A percentile compares a stretch with the other conserved stretches of the same genome.
These are phyloP conservation scores for Apamea crenata DNA, from an alignment of 2,888 invertebrate species.

Conservation along the genomic window DNA sequence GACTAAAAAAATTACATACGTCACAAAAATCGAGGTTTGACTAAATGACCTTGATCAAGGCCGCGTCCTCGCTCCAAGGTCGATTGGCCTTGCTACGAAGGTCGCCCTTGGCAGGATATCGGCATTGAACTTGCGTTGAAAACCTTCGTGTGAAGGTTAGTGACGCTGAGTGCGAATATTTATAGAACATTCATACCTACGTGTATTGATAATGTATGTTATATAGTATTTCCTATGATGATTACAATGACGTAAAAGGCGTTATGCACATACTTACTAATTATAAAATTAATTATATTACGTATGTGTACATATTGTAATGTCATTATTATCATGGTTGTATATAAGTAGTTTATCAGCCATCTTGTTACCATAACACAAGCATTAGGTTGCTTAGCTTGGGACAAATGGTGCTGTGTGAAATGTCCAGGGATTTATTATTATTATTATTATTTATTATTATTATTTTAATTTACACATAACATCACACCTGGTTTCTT, in stretches of 20 bases:
- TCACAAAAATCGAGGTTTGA: not conserved
- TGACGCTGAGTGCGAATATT: constrained; percentile 35
- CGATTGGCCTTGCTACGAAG: constrained; percentile 69
- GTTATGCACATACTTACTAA: not conserved
- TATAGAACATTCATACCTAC: constrained; percentile 40
- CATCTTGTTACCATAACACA: too few species aligned
- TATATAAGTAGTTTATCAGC: too few species aligned
- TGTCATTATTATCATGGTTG: not conserved
- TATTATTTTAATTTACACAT: not conserved
- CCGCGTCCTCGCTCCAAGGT: constrained; percentile 72
- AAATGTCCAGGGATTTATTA: too few species aligned
- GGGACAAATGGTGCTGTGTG: too few species aligned
- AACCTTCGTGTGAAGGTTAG: constrained; percentile 66
- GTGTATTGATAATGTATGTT: not conserved
- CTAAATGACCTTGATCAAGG: constrained; percentile 51
- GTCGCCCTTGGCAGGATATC: constrained; percentile 65
- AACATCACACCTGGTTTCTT: not conserved
- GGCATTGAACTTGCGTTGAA: constrained; percentile 43
- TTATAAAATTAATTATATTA: not conserved
- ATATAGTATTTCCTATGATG: not conserved
- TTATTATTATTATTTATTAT: too few species aligned
- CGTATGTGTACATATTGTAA: not conserved
- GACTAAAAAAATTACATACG: too few species aligned
- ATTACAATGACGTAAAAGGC: constrained; percentile 4
- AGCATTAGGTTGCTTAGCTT: too few species aligned